Conservation (phyloP, 2,113 vertebrate genomes). For the Peromyscus leucopus region DNA sequence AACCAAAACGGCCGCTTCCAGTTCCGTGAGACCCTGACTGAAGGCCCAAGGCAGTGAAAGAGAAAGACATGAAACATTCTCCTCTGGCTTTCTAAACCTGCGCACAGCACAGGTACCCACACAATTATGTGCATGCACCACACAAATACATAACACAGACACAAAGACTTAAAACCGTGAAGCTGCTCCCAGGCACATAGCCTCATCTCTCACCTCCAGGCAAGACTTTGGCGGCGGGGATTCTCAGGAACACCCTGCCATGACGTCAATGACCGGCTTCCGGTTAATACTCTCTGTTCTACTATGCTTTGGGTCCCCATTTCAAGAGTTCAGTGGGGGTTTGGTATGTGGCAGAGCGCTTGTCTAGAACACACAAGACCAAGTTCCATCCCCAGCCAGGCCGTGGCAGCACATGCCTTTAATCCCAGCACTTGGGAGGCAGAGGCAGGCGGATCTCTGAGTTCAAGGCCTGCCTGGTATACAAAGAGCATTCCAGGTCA, state of each 20-base stretch:
- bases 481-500: not conserved
- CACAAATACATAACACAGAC: not conserved
- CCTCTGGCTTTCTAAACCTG: not conserved
- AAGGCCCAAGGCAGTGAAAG: not conserved
- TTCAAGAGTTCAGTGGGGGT: not conserved
- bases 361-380: not conserved
- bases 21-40: not conserved
- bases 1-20: not conserved
- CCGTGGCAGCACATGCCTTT: fast-evolving
- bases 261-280: not conserved
- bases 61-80: not conserved
- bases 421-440: not conserved
- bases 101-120: not conserved
- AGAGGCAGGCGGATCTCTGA: not conserved
- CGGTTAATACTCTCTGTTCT: not conserved
- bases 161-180: not conserved
- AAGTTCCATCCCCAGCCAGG: too few species aligned
- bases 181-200: not conserved
- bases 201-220: not conserved
- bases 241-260: not conserved
- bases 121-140: not conserved
- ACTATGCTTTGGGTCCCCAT: not conserved
- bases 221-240: too few species aligned
- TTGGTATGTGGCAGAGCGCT: not conserved
- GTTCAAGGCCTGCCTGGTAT: not conserved